phyloP scores from a whole-genome alignment of 2,113 vertebrate genomes.

The Pollimyrus isidori region DNA sequence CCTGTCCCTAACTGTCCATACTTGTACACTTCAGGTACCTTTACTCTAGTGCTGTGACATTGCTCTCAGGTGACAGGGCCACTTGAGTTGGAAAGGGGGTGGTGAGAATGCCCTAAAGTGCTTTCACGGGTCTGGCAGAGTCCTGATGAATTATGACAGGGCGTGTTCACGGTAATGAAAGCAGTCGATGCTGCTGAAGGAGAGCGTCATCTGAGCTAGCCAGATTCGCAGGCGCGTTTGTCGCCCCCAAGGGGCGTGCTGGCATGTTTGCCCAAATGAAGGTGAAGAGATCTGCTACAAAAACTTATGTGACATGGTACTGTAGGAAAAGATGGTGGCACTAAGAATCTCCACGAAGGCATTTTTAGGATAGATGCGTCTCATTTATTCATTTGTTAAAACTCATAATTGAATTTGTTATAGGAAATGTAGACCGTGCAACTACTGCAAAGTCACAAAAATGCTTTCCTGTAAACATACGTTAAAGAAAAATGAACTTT shows the following conservation, averaged over 20 bases:
- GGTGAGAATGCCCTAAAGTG: slow-evolving; percentile 41
- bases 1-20: neutral
- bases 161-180: slow-evolving; percentile 50
- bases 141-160: slow-evolving; percentile 48
- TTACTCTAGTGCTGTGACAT: slow-evolving; percentile 33
- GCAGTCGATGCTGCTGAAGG: slow-evolving; percentile 44
- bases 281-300: neutral
- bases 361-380: neutral
- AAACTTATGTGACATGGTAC: slow-evolving; percentile 1
- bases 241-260: slow-evolving; percentile 4
- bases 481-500: neutral
- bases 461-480: neutral
- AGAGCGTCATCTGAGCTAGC: neutral
- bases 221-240: neutral
- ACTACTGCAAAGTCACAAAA: neutral
- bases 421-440: neutral
- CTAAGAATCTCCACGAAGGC: neutral
- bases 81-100: slow-evolving; percentile 20
- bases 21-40: neutral
- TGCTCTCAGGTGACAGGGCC: slow-evolving; percentile 13
- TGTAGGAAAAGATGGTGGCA: neutral
- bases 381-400: neutral
- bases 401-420: neutral
- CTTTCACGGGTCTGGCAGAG: slow-evolving; percentile 15
- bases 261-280: neutral